Evolutionary conservation across 1,140 invertebrate species (phyloP).

Genomic region (Orchesella cincta): DNA sequence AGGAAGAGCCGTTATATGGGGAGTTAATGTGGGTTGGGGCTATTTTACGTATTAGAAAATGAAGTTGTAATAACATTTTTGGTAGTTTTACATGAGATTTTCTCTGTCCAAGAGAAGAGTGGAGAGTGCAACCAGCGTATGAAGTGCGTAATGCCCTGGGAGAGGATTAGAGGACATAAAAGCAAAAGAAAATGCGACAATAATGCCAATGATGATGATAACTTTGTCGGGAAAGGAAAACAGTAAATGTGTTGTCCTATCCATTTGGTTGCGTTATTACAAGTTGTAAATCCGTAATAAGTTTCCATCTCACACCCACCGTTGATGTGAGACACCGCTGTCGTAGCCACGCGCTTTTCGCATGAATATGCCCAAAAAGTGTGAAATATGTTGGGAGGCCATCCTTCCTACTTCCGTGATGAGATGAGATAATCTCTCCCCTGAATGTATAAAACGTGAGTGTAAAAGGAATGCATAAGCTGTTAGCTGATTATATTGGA

Average conservation of each 20-base stretch:
- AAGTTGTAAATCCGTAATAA: not conserved
- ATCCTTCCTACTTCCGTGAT: too few relatives aligned
- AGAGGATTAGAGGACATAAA: not conserved
- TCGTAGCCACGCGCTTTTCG: too few relatives aligned
- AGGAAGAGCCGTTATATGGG: too few relatives aligned
- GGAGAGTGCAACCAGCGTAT: not conserved
- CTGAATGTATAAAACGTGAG: too few relatives aligned
- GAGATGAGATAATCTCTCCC: too few relatives aligned
- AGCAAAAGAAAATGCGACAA: too few relatives aligned
- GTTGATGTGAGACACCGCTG: too few relatives aligned
- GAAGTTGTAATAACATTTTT: constrained; percentile 8
- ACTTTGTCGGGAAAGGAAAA: too few relatives aligned
- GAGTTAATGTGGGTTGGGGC: not conserved
- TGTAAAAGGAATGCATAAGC: not conserved
- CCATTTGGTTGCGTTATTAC: not conserved
- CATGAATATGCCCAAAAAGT: too few relatives aligned
- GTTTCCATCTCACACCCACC: not conserved
- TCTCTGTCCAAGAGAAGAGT: not conserved
- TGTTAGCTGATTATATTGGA: not conserved
- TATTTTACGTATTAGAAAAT: not conserved
- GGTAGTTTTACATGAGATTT: not conserved
- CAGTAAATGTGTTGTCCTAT: too few relatives aligned
- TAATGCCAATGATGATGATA: too few relatives aligned
- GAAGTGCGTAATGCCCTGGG: not conserved
- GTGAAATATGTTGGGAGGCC: too few relatives aligned